Base-by-base conservation (phyloP, 2,797 vertebrate species). In the Phylloscopus collybita region DNA sequence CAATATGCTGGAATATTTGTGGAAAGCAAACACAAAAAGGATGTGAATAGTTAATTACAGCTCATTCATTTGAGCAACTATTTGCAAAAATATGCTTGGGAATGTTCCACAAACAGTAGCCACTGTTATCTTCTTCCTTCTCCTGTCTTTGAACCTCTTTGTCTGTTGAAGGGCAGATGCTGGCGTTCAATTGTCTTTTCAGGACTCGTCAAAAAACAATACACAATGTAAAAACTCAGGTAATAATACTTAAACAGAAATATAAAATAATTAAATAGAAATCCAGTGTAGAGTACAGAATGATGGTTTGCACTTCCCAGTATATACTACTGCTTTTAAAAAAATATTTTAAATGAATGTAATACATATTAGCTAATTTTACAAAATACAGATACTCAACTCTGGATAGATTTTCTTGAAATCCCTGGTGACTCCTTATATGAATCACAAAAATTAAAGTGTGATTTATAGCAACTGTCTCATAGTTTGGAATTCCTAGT, bases 31-130 rank as follows among this genome's bases (percentile, higher is more conserved):
- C 60, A 95, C 73, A 94, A 94, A 96, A 91, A 91, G 62, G 70
- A 86, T 92, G 76, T 96, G 95, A 96, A 96, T 96, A 96, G 95
- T 96, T 95, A 97, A 97, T 97, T 97, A 96, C 67, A 90, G 51
- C 74, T 95, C 60, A 95, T 96, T 96, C 94, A 90, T 90, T 34
- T 93, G 70, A 94, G 45, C 59, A 91, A 93, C 80, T 94, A 57
- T 90, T 90, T 92, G 73, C 49, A 83, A 95, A 96, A 96, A 95
- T 90, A 79, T 72, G 21, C 54, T 85, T 94, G 88, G 78, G 78
- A 93, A 66, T 88, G 20, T 92, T 96, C 93, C 88, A 90, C 74
- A 36, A 93, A 93, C 0, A 1, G 76, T 84, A 85, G 66, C 62
- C 74, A 61, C 86, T 70, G n/a, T 70, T 82, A 32, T 90, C 60